These are phyloP conservation scores for Drosophila pseudoananassae DNA, from an alignment of 1,140 invertebrate genomes.

Conservation along the genomic window DNA sequence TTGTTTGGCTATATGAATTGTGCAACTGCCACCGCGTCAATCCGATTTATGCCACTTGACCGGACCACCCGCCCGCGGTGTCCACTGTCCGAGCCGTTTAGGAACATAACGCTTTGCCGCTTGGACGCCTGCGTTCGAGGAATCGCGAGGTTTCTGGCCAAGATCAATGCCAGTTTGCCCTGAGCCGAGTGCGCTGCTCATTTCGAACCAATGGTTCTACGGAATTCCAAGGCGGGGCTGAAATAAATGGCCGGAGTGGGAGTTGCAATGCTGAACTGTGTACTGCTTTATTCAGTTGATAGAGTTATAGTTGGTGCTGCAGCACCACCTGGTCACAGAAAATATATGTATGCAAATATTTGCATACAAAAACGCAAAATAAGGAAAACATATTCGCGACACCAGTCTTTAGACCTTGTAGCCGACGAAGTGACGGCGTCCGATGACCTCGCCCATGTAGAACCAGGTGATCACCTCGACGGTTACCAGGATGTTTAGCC, in stretches of 20 bases:
- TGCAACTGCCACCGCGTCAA: slow-evolving; percentile 52
- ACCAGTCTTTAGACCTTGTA: slow-evolving; percentile 90
- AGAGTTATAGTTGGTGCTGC: background rate
- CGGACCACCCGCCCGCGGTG: slow-evolving; percentile 43
- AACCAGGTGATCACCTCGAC: slow-evolving; percentile 97
- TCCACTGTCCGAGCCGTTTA: slow-evolving; percentile 21
- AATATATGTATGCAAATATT: slow-evolving; percentile 11
- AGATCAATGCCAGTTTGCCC: slow-evolving; percentile 58
- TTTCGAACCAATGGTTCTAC: slow-evolving; percentile 40
- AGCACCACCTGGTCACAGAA: slow-evolving; percentile 24
- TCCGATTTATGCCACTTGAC: slow-evolving; percentile 71
- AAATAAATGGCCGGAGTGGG: slow-evolving; percentile 14
- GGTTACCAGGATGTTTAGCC: slow-evolving; percentile 93
- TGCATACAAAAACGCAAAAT: slow-evolving; percentile 21
- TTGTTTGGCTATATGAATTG: slow-evolving; percentile 36
- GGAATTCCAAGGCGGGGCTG: slow-evolving; percentile 41
- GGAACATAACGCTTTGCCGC: slow-evolving; percentile 49
- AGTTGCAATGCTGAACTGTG: slow-evolving; percentile 6
- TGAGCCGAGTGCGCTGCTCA: slow-evolving; percentile 41
- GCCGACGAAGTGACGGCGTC: slow-evolving; percentile 94
- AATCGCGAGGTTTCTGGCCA: slow-evolving; percentile 39
- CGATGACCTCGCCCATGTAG: slow-evolving; percentile 98
- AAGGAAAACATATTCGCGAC: background rate
- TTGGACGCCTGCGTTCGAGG: slow-evolving; percentile 57
- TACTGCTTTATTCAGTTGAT: background rate